Conservation (phyloP, 1,140 invertebrate genomes). For the Berghia stephanieae region DNA sequence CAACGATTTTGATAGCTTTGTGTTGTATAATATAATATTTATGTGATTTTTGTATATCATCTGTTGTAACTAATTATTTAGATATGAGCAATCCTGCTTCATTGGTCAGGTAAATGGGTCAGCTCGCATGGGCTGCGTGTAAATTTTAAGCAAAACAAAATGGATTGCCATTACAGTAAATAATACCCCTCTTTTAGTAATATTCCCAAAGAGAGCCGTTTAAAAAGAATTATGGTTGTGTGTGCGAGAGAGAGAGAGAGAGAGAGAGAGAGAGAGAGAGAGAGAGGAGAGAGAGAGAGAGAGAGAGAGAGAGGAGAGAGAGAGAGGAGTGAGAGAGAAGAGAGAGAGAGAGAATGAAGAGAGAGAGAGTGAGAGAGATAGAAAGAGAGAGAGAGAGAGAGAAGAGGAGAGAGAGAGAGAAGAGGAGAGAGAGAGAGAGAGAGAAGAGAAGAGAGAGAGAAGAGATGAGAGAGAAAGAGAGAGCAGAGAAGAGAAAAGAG, state of each 20-base stretch:
- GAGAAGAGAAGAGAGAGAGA: not conserved
- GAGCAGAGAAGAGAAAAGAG: slow-evolving; percentile 1
- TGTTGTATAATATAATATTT: not conserved
- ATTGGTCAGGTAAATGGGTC: no score
- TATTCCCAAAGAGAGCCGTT: no score
- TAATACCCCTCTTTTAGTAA: no score
- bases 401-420: slow-evolving; percentile 19
- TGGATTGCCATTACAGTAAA: no score
- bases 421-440: not conserved
- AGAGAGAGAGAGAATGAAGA: slow-evolving; percentile 9
- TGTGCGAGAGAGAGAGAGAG: no score
- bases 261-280: not conserved
- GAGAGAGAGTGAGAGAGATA: not conserved
- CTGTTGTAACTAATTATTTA: no score
- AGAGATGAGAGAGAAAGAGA: slow-evolving; percentile 24
- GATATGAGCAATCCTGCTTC: no score
- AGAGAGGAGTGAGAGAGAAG: no score
- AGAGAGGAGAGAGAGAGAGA: slow-evolving; percentile 26
- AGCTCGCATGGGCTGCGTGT: no score
- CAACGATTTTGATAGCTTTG: not conserved
- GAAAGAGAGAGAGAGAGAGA: slow-evolving; percentile 27
- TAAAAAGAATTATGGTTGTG: no score
- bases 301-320: slow-evolving; percentile 28
- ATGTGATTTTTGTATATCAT: no score
- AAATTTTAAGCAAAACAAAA: no score